A percentile compares a stretch with the other conserved stretches of the same genome.
Evolutionary conservation across 2,888 invertebrate species (phyloP).

Genomic region (Drosophila antonietae): DNA sequence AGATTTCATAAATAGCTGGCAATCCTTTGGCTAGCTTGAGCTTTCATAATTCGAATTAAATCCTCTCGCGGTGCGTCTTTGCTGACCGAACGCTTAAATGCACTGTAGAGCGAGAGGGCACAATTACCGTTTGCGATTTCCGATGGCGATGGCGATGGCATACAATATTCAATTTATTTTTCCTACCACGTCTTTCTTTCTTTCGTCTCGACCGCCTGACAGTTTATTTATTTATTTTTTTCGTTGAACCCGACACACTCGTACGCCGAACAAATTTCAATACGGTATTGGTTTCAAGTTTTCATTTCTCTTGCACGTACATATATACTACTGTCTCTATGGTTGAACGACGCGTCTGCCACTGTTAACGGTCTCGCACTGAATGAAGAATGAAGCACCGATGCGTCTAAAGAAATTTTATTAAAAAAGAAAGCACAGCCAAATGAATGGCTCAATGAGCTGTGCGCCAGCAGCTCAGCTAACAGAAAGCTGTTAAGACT

Average conservation of each 20-base stretch:
- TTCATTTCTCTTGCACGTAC: slow-evolving; percentile 61
- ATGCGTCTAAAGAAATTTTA: slow-evolving; percentile 81
- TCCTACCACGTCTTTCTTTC: slow-evolving; percentile 62
- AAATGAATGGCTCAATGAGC: slow-evolving; percentile 38
- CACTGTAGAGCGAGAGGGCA: slow-evolving; percentile 36
- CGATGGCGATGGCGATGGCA: slow-evolving; percentile 63
- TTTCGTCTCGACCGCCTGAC: slow-evolving; percentile 34
- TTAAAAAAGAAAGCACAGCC: slow-evolving; percentile 80
- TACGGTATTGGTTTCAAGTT: slow-evolving; percentile 55
- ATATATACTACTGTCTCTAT: slow-evolving; percentile 11
- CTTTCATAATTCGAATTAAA: slow-evolving; percentile 3
- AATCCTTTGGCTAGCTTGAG: slow-evolving; percentile 14
- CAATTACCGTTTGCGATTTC: slow-evolving; percentile 72
- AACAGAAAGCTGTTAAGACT: slow-evolving; percentile 31
- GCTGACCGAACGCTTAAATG: slow-evolving; percentile 20
- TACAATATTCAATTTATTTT: slow-evolving; percentile 71
- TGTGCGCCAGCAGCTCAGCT: slow-evolving; percentile 32
- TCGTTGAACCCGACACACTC: slow-evolving; percentile 39
- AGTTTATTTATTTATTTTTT: slow-evolving; percentile 40
- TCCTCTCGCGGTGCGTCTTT: slow-evolving; percentile 23
- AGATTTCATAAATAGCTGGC: slow-evolving; percentile 7
- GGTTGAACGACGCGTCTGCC: slow-evolving; percentile 72
- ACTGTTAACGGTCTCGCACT: slow-evolving; percentile 77
- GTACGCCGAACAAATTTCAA: slow-evolving; percentile 45
- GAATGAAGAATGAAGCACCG: slow-evolving; percentile 80